Percentiles rank a stretch among this genome's conserved stretches.
phyloP scores from a whole-genome alignment of 2,113 vertebrate species.

The Crypturellus undulatus region DNA sequence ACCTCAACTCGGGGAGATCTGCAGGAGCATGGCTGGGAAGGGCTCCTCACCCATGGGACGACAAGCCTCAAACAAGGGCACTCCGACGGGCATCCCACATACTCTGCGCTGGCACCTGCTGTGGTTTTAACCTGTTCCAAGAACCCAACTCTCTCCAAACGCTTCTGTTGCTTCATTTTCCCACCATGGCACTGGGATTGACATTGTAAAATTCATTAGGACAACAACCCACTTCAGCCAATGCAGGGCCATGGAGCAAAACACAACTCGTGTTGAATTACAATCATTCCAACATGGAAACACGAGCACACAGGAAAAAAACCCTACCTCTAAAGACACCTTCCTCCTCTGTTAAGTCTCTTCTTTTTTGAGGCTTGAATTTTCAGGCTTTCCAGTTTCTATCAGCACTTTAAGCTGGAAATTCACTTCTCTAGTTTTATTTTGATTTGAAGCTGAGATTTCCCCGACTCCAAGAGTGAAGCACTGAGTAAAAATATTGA shows the following conservation, averaged over 20 bases:
- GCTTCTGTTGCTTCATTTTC: fast-evolving
- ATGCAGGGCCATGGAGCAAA: neutral
- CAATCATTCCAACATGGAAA: neutral
- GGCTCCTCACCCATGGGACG: neutral
- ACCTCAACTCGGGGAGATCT: too few species aligned
- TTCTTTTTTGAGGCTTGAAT: neutral
- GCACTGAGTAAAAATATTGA: neutral
- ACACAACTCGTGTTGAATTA: neutral
- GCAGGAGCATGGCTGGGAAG: neutral
- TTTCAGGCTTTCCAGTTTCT: neutral
- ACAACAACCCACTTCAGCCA: neutral
- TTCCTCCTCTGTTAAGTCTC: neutral
- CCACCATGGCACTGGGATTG: neutral
- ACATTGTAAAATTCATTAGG: neutral
- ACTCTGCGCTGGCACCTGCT: neutral
- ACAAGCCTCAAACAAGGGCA: neutral
- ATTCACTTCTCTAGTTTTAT: neutral
- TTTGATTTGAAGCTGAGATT: constrained; percentile 11
- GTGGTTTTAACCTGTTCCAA: neutral
- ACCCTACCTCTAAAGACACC: neutral
- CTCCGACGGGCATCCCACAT: neutral
- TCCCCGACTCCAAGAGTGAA: neutral
- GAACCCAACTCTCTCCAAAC: neutral
- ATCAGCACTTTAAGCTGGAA: neutral
- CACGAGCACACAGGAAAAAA: neutral